Base-by-base conservation (phyloP, 1,140 invertebrate species). In the Parasteatoda tepidariorum region DNA sequence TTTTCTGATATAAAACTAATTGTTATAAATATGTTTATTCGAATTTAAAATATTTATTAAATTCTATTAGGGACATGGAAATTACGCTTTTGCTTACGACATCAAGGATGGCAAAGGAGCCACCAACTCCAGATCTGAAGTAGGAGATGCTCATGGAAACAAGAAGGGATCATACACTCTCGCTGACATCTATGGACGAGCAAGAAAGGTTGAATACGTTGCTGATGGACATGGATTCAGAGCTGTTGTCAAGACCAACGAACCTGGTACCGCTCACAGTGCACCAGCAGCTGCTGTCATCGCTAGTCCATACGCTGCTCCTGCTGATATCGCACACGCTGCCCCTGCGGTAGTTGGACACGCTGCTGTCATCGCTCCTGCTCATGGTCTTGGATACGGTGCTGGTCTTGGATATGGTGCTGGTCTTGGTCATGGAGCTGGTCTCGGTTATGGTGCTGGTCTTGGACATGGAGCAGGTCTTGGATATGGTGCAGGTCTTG, bases 41-140 rank as follows among this genome's bases (percentile, higher is more conserved):
- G 4, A 2, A 13, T 48, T 48, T 48, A 13, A 48, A 48, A 62
- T 28, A 28, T 1, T 62, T 28, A 28, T 28, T 26, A 24, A n/a
- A 28, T 62, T 13, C 0, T 62, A 7, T 13, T 13, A 86, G 86
- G 66, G 28, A 73, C 54, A 85, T 38, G 86, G 85, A 15, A 86
- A 85, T 33, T 87, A 87, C 62, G 55, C 64, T 41, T 87, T 87
- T 71, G 83, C 66, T 26, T 87, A 87, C 31, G 79, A 87, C 3
- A 86, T 86, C 18, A 57, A 38, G 15, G 85, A 87, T 48, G 73
- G 33, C 11, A 34, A 82, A 3, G 85, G 86, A 6, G 85, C 86
- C 1, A 55, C 66, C 28, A 86, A 87, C 55, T 84, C 68, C n/a
- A n/a, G 86, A 6, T 34, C 66, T 18, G 86, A 87, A 61, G 70